A percentile compares a stretch with the other conserved stretches of the same genome.
phyloP scores from a whole-genome alignment of 1,140 invertebrate genomes.

The Galendromus occidentalis region DNA sequence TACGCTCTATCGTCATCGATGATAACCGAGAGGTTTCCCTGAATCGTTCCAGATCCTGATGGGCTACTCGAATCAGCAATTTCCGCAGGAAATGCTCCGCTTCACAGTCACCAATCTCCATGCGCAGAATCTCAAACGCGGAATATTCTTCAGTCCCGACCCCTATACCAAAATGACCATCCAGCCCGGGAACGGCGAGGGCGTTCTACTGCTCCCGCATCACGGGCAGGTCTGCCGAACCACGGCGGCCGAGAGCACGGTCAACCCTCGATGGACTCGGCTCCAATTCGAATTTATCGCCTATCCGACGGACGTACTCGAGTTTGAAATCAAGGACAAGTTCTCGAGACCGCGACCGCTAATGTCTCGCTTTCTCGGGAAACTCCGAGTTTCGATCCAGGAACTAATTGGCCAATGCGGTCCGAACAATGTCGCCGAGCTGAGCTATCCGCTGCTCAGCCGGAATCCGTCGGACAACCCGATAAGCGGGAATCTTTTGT shows the following conservation, averaged over 20 bases:
- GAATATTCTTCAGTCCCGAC: conserved; percentile 36
- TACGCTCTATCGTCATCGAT: conserved; percentile 13
- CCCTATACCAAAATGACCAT: conserved; percentile 33
- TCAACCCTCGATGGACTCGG: conserved; percentile 28
- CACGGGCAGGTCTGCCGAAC: conserved; percentile 29
- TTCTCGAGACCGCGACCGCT: conserved; percentile 34
- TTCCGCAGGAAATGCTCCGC: conserved; percentile 20
- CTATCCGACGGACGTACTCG: conserved; percentile 29
- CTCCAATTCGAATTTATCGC: conserved; percentile 28
- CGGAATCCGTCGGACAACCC: not conserved
- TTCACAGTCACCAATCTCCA: conserved; percentile 26
- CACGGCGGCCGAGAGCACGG: conserved; percentile 27
- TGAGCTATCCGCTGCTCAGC: not conserved
- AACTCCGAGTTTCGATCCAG: conserved; percentile 23
- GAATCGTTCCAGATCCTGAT: conserved; percentile 20
- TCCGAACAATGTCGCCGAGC: conserved; percentile 2
- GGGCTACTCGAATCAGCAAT: conserved; percentile 21
- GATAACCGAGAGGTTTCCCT: conserved; percentile 15
- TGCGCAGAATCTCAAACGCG: conserved; percentile 31
- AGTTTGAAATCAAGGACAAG: conserved; percentile 35
- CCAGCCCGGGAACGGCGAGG: conserved; percentile 25
- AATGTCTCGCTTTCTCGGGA: conserved; percentile 32
- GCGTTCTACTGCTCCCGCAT: conserved; percentile 24
- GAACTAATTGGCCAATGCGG: not conserved
- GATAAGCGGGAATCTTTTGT: not conserved